Evolutionary conservation across 1,140 invertebrate species (phyloP).

Genomic region (Phthorimaea operculella): DNA sequence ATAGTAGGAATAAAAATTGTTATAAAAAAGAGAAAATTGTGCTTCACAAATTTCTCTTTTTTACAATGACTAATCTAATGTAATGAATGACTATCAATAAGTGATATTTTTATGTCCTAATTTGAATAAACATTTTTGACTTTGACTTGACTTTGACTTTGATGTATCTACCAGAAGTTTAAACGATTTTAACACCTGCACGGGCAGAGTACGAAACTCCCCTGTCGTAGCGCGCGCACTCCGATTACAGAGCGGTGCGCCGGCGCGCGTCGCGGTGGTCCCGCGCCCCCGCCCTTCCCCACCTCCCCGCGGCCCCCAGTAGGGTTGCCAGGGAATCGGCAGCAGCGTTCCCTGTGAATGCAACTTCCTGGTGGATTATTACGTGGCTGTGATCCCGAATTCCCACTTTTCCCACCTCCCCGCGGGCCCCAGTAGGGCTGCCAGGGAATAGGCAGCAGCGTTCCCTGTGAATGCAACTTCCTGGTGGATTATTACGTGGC

Average conservation of each 20-base stretch:
- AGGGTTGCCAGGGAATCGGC: background rate
- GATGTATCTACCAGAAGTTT: too few relatives aligned
- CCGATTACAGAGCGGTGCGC: conserved; percentile 2
- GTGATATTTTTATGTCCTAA: too few relatives aligned
- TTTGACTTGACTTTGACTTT: too few relatives aligned
- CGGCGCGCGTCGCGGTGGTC: conserved; percentile 2
- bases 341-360: background rate
- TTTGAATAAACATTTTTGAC: too few relatives aligned
- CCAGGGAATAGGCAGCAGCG: background rate
- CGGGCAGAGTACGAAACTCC: background rate
- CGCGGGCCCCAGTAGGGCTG: background rate
- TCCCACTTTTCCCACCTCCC: background rate
- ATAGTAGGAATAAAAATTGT: too few relatives aligned
- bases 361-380: too few relatives aligned
- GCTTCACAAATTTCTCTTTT: too few relatives aligned
- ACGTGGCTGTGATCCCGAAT: background rate
- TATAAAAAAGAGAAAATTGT: too few relatives aligned
- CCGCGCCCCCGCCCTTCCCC: background rate
- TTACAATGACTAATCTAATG: too few relatives aligned
- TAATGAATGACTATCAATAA: too few relatives aligned
- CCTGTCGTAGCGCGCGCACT: background rate
- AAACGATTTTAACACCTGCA: too few relatives aligned
- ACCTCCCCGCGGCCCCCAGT: background rate
- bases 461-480: background rate
- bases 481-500: background rate